These are phyloP conservation scores for Drosophila lacertosa DNA, from an alignment of 1,140 invertebrate genomes.

Conservation along the genomic window DNA sequence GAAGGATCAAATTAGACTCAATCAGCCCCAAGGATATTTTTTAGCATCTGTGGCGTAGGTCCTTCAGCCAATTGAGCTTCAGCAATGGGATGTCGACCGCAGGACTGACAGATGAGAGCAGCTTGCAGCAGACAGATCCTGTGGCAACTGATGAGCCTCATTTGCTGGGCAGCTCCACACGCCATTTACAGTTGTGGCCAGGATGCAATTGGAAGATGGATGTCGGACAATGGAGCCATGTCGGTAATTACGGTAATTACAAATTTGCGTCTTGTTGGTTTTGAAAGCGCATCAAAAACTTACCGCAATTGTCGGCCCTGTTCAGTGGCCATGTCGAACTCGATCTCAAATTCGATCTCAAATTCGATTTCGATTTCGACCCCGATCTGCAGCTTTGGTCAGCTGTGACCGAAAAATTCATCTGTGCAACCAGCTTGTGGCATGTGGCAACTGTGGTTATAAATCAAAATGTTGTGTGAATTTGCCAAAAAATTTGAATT, in stretches of 20 bases:
- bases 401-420: not conserved
- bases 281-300: constrained; percentile 67
- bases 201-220: not conserved
- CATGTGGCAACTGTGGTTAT: not conserved
- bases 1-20: too few species aligned
- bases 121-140: too few species aligned
- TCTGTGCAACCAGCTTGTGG: too few species aligned
- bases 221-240: not conserved
- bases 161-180: not conserved
- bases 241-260: constrained; percentile 47
- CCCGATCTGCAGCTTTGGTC: constrained; percentile 9
- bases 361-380: constrained; percentile 14
- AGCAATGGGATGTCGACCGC: too few species aligned
- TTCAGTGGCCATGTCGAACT: constrained; percentile 41
- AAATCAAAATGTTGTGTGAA: constrained; percentile 5
- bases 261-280: constrained; percentile 44
- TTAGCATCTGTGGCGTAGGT: too few species aligned
- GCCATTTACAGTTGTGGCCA: constrained; percentile 1
- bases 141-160: too few species aligned
- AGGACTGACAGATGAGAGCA: too few species aligned
- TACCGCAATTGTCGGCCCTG: constrained; percentile 57
- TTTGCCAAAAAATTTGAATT: constrained; percentile 30
- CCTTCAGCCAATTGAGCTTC: too few species aligned
- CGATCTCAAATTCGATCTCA: too few species aligned
- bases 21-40: too few species aligned